These are phyloP conservation scores for Yponomeuta plumbellus DNA, from an alignment of 2,888 invertebrate genomes.

Conservation along the genomic window DNA sequence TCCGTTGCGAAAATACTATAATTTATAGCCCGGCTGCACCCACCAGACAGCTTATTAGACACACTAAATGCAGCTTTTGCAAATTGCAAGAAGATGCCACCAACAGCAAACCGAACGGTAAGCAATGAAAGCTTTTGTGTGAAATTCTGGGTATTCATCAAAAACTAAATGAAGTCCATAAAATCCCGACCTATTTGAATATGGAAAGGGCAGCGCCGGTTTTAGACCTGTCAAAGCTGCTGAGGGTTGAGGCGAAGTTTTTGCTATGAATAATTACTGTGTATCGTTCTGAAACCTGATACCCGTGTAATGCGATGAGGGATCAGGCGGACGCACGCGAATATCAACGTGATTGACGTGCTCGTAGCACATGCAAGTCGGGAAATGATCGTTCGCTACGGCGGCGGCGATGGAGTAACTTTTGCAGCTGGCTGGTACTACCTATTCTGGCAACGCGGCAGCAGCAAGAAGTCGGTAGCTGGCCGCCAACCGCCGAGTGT, in stretches of 20 bases:
- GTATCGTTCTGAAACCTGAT: constrained; percentile 41
- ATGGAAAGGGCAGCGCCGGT: not conserved
- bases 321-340: constrained; percentile 50
- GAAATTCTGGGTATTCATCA: not conserved
- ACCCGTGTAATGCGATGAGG: constrained; percentile 43
- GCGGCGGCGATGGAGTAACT: not conserved
- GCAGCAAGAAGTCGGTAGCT: not conserved
- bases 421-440: too few species aligned
- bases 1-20: constrained; percentile 18
- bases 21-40: constrained; percentile 6
- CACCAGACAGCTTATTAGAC: constrained; percentile 12
- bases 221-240: not conserved
- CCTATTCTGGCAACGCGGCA: not conserved
- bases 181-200: not conserved
- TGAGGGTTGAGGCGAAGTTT: not conserved
- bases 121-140: too few species aligned
- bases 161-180: not conserved
- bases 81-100: not conserved
- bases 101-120: not conserved
- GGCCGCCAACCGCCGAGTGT: not conserved
- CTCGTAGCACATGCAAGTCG: constrained; percentile 8
- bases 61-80: constrained; percentile 12
- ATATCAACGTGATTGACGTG: constrained; percentile 17
- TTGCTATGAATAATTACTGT: constrained; percentile 12
- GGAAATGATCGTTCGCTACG: constrained; percentile 14